A percentile compares a stretch with the other conserved stretches of the same genome.
Evolutionary conservation across 2,113 vertebrate species (phyloP).

Genomic region (Mormyrus lacerda): DNA sequence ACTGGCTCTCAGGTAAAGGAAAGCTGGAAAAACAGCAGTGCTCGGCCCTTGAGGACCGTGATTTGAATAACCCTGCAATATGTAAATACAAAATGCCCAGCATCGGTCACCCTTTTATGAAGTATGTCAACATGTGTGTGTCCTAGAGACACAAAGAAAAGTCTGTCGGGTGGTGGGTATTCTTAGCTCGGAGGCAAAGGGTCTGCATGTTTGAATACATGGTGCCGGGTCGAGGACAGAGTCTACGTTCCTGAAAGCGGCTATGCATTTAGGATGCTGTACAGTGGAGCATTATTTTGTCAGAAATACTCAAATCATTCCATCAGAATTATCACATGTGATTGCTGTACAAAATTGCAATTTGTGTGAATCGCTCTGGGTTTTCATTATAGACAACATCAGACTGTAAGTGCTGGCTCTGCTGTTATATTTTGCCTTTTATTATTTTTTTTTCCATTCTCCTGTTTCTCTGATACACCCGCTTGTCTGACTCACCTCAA

Average conservation of each 20-base stretch:
- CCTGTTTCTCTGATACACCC: background rate
- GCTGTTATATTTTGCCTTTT: background rate
- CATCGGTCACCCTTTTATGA: background rate
- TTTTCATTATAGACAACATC: slow-evolving; percentile 6
- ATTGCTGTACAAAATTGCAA: background rate
- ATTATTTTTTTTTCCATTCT: background rate
- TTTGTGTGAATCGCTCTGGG: slow-evolving; percentile 11
- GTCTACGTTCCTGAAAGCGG: background rate
- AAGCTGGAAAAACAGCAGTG: too few species aligned
- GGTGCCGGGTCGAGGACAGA: background rate
- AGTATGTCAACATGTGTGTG: background rate
- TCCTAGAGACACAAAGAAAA: background rate
- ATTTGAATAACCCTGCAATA: too few species aligned
- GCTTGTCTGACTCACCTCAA: background rate
- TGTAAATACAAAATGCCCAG: background rate
- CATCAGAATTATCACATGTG: background rate
- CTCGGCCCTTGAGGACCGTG: too few species aligned
- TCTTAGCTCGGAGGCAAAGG: background rate
- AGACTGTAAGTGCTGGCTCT: slow-evolving; percentile 3
- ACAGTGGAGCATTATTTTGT: slow-evolving; percentile 1
- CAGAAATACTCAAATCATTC: slow-evolving; percentile 17
- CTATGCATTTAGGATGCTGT: background rate
- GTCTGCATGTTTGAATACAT: background rate
- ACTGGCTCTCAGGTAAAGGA: too few species aligned
- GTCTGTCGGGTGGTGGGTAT: background rate